phyloP scores from a whole-genome alignment of 2,888 invertebrate species.

The Hemithea aestivaria region DNA sequence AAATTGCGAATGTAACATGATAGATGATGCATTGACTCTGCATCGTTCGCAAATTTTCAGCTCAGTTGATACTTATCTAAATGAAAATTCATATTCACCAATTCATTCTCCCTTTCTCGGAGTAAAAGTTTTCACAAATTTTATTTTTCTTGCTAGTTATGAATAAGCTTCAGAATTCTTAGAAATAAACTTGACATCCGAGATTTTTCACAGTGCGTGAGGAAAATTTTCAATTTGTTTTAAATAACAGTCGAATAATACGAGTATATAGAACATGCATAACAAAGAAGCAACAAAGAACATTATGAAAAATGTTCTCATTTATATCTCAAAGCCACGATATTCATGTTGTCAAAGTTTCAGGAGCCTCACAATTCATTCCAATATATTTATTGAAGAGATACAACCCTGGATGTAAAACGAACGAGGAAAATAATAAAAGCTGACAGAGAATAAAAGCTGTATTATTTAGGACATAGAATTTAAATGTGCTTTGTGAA shows the following conservation, averaged over 20 bases:
- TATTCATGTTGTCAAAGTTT: constrained; percentile 54
- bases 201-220: constrained; percentile 25
- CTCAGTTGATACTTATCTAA: constrained; percentile 30
- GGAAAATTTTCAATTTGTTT: constrained; percentile 43
- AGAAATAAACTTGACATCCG: constrained; percentile 28
- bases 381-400: constrained; percentile 35
- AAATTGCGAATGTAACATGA: constrained; percentile 4
- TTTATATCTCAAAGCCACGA: constrained; percentile 57
- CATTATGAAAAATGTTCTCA: constrained; percentile 46
- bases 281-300: constrained; percentile 32
- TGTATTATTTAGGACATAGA: too few species aligned
- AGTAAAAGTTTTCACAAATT: constrained; percentile 23
- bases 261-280: constrained; percentile 26
- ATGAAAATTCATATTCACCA: constrained; percentile 29
- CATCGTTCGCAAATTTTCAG: constrained; percentile 36
- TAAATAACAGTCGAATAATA: constrained; percentile 32
- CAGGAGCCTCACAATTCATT: constrained; percentile 48
- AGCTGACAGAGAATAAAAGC: too few species aligned
- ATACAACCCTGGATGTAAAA: too few species aligned
- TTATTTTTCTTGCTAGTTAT: neutral
- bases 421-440: too few species aligned
- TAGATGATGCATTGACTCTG: constrained; percentile 26
- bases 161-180: constrained; percentile 23
- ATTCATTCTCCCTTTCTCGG: constrained; percentile 23
- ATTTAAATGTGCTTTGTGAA: neutral